Evolutionary conservation across 2,888 invertebrate species (phyloP).

Genomic region (Euplexia lucipara): DNA sequence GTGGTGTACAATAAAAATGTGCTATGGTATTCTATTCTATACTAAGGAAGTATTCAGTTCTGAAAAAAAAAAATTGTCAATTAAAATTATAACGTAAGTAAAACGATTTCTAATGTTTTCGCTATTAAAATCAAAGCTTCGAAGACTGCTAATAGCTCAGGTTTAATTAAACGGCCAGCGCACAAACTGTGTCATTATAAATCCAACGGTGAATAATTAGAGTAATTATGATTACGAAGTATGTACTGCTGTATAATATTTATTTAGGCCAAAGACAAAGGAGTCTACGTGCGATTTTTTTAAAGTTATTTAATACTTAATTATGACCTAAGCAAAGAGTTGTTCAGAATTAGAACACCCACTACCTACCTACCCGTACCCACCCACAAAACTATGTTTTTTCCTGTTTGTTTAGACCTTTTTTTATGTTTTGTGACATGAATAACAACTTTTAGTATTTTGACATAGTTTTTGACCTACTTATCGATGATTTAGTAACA

Average conservation of each 20-base stretch:
- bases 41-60: too few relatives aligned
- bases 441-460: slow-evolving; percentile 29
- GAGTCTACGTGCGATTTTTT: slow-evolving; percentile 38
- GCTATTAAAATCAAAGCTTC: slow-evolving; percentile 34
- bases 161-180: slow-evolving; percentile 45
- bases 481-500: slow-evolving; percentile 40
- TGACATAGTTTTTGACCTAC: slow-evolving; percentile 43
- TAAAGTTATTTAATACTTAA: slow-evolving; percentile 26
- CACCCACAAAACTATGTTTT: background rate
- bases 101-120: slow-evolving; percentile 26
- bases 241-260: slow-evolving; percentile 47
- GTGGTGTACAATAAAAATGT: too few relatives aligned
- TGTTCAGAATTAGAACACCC: slow-evolving; percentile 18
- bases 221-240: slow-evolving; percentile 55
- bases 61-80: too few relatives aligned
- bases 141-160: slow-evolving; percentile 26
- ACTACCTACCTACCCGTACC: background rate
- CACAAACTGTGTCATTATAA: slow-evolving; percentile 54
- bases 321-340: slow-evolving; percentile 25
- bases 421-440: slow-evolving; percentile 23
- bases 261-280: slow-evolving; percentile 46
- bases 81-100: background rate
- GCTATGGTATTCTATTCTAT: too few relatives aligned
- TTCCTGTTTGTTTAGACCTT: slow-evolving; percentile 12
- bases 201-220: slow-evolving; percentile 57